Conservation (phyloP, 1,140 invertebrate genomes). For the Magallana ariakensis region DNA sequence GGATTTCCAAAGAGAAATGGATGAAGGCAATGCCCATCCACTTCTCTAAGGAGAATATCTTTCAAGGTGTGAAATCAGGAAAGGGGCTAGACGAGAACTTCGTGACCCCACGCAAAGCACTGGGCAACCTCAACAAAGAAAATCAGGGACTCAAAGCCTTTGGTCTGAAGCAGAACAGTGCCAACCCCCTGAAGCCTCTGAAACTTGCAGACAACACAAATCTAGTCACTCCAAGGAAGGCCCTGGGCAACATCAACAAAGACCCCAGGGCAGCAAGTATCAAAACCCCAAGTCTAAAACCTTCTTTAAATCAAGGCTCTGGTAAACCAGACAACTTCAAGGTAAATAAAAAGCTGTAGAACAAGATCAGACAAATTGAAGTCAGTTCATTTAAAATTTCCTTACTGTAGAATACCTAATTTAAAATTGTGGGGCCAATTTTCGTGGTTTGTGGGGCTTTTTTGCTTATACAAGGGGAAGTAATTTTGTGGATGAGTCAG, state of each 20-base stretch:
- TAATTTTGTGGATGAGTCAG: no score
- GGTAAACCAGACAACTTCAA: slow-evolving; percentile 11
- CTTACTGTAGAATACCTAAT: no score
- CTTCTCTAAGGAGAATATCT: no score
- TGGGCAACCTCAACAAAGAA: slow-evolving; percentile 51
- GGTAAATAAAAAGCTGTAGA: neutral
- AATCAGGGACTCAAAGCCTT: slow-evolving; percentile 43
- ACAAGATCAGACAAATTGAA: no score
- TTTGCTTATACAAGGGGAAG: no score
- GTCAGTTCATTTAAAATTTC: no score
- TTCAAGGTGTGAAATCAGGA: neutral
- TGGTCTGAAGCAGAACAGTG: neutral
- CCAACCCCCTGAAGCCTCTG: slow-evolving; percentile 41
- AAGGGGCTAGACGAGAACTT: neutral
- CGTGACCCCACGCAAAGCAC: slow-evolving; percentile 21
- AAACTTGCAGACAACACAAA: slow-evolving; percentile 43
- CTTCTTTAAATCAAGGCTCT: slow-evolving; percentile 17
- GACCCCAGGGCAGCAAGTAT: slow-evolving; percentile 6
- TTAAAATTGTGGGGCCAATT: no score
- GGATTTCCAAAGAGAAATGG: no score
- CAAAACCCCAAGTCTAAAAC: slow-evolving; percentile 32
- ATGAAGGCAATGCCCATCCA: no score
- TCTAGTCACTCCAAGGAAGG: slow-evolving; percentile 52
- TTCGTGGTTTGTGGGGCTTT: no score
- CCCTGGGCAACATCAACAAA: slow-evolving; percentile 54